Evolutionary conservation across 2,113 vertebrate species (phyloP), one percentile per base, ranked within the genome.

Genomic region (Pelobates fuscus): DNA sequence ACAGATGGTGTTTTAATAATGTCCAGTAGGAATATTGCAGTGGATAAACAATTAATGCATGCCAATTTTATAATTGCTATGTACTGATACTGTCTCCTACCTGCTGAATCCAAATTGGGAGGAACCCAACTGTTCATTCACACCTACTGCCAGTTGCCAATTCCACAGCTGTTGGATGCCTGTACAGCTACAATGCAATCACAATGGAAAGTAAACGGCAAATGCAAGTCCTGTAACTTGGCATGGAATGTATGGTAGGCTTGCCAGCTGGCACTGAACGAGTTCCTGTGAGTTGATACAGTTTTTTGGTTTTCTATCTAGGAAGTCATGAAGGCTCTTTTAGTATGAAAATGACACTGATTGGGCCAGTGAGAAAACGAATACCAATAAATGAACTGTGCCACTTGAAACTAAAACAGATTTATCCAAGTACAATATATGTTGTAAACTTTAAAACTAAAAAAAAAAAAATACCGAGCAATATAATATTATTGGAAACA

Each of bases 1-100:
- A 94, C 97, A 98, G 97, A 98, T 98, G 97, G 97, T 98, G 95
- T 98, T 98, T 98, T 98, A 98, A 98, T 98, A 98, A 98, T 96
- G 97, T 98, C 97, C 97, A 95, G 95, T 97, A 98, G 97, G 97
- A 98, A 98, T 98, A 98, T 94, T 91, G 93, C 93, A 96, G 96
- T 96, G 96, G 96, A 92, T 97, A 97, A 98, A 98, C 95, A 98
- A 92, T 92, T 92, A 89, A 84, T 32, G 84, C 92, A 94, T 98
- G 96, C 97, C 97, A 98, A 94, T 92, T 96, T 93, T 92, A 90
- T 98, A 98, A 98, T 98, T 98, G 97, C 97, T 90, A 94, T 94
- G 95, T 95, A 95, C 94, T 92, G 92, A 93, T 94, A 93, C 94
- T 96, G 93, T 90, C 94, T 91, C 93, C 93, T 95, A 95, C 94